Evolutionary conservation across 2,888 invertebrate species (phyloP).

Genomic region (Strigamia maritima): DNA sequence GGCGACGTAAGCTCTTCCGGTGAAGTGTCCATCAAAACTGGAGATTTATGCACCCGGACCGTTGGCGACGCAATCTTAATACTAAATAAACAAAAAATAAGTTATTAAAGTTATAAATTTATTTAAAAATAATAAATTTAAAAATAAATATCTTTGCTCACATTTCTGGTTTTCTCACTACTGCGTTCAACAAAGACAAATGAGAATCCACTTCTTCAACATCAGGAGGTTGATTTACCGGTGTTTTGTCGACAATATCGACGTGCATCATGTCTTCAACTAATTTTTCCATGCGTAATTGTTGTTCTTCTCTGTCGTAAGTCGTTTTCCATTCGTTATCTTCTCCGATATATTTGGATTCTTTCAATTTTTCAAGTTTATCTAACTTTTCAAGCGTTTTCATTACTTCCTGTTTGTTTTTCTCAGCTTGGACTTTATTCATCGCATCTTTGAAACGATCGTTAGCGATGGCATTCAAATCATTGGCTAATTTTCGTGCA

Average conservation of each 20-base stretch:
- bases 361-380: neutral
- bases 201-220: neutral
- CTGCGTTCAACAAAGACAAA: neutral
- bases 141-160: neutral
- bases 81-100: neutral
- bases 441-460: neutral
- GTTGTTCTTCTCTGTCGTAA: neutral
- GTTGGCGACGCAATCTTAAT: neutral
- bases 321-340: neutral
- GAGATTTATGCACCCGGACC: neutral
- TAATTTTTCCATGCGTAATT: constrained; percentile 2
- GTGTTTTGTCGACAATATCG: neutral
- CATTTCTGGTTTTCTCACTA: neutral
- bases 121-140: neutral
- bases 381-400: neutral
- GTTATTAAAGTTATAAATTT: neutral
- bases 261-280: constrained; percentile 5
- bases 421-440: neutral
- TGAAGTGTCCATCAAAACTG: neutral
- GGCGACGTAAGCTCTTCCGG: neutral
- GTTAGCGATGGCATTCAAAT: neutral
- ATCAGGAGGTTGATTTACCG: neutral
- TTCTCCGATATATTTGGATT: neutral
- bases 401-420: neutral
- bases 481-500: neutral